phyloP scores from a whole-genome alignment of 2,888 invertebrate species.

The Biston betularia region DNA sequence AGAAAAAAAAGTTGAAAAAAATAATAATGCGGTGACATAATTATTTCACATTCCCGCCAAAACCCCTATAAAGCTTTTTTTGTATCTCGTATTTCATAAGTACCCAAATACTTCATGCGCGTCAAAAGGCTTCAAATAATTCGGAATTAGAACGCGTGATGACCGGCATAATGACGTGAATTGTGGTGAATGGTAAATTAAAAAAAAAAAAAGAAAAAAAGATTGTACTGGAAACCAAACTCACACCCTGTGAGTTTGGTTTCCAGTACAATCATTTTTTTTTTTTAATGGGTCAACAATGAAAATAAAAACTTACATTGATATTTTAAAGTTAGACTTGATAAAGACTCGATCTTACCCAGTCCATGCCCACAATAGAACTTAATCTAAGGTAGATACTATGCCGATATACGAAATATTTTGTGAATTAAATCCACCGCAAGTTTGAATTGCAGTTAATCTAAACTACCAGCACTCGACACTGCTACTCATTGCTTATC shows the following conservation, averaged over 20 bases:
- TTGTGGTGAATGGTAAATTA: slow-evolving; percentile 76
- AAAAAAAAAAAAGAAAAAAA: no score
- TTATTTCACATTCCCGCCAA: no score
- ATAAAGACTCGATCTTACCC: not conserved
- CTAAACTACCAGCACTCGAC: slow-evolving; percentile 44
- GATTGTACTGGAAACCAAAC: no score
- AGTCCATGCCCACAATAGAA: not conserved
- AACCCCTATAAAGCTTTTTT: no score
- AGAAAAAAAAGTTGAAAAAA: no score
- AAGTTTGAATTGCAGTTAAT: slow-evolving; percentile 19
- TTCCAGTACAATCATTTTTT: no score
- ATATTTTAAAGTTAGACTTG: not conserved
- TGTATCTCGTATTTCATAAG: no score
- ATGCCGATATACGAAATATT: slow-evolving; percentile 20
- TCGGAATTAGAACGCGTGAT: slow-evolving; percentile 56
- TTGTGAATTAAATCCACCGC: slow-evolving; percentile 1
- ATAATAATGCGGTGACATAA: no score
- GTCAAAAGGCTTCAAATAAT: slow-evolving; percentile 56
- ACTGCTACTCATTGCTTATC: slow-evolving; percentile 52
- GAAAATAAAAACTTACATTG: no score
- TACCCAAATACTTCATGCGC: slow-evolving; percentile 44
- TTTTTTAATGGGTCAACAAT: no score
- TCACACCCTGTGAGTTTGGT: no score
- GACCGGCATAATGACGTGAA: slow-evolving; percentile 70
- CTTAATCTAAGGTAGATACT: not conserved